These are phyloP conservation scores for Ciconia nigra DNA, from an alignment of 2,797 vertebrate genomes.

Conservation along the genomic window DNA sequence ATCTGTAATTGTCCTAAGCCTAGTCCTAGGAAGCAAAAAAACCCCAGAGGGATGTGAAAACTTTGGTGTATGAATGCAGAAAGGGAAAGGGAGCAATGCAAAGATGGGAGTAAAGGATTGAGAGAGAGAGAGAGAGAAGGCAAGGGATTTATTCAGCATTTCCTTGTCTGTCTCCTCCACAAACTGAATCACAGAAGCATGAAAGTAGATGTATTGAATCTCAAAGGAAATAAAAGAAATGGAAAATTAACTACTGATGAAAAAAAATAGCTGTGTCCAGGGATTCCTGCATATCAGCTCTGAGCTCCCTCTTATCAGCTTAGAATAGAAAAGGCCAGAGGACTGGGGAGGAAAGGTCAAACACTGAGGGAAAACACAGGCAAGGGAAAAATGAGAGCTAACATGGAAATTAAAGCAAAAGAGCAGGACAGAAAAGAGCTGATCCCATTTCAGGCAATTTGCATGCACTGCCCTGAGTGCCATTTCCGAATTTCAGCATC, in stretches of 20 bases:
- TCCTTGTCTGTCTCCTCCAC: conserved; percentile 68
- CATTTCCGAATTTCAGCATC: not conserved
- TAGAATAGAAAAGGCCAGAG: conserved; percentile 39
- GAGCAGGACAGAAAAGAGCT: not conserved
- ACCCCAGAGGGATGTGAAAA: not conserved
- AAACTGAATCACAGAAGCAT: conserved; percentile 69
- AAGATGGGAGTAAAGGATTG: conserved; percentile 34
- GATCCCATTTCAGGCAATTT: not conserved
- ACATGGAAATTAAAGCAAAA: conserved; percentile 37
- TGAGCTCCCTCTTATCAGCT: conserved; percentile 42
- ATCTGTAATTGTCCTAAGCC: not conserved
- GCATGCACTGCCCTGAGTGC: not conserved
- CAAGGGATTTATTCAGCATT: conserved; percentile 67
- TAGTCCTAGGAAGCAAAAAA: not conserved
- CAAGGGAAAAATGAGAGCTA: conserved; percentile 7
- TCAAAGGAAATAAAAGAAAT: conserved; percentile 77
- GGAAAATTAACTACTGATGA: conserved; percentile 77
- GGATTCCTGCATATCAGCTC: conserved; percentile 61
- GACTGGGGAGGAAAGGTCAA: conserved; percentile 34
- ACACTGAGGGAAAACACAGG: conserved; percentile 13
- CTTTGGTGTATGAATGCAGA: conserved; percentile 15
- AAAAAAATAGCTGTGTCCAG: conserved; percentile 58
- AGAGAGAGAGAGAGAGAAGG: conserved; percentile 5
- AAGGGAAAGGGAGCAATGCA: not conserved
- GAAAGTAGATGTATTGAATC: conserved; percentile 76